Conservation (phyloP, 2,113 vertebrate species). For the Bufo bufo region DNA sequence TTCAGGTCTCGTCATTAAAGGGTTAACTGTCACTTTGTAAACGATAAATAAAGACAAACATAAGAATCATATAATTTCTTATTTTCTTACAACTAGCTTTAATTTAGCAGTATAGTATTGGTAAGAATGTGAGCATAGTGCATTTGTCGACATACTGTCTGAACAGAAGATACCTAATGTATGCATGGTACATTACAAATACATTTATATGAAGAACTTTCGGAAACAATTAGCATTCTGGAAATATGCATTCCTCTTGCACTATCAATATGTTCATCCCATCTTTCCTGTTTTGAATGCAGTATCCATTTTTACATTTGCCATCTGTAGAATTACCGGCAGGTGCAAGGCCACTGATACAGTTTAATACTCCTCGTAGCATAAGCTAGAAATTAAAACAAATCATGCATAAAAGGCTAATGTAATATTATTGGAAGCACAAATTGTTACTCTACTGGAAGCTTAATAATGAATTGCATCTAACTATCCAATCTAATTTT, state of each 20-base stretch:
- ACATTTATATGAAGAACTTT: constrained; percentile 13
- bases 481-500: background rate
- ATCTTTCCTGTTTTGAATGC: constrained; percentile 33
- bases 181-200: constrained; percentile 9
- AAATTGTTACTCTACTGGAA: background rate
- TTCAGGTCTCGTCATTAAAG: too few relatives aligned
- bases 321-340: constrained; percentile 38
- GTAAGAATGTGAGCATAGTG: background rate
- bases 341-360: constrained; percentile 42
- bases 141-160: constrained; percentile 12
- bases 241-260: constrained; percentile 24
- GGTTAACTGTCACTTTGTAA: background rate
- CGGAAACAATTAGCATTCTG: constrained; percentile 38
- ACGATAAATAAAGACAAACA: background rate
- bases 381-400: constrained; percentile 34
- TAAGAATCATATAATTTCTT: background rate
- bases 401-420: constrained; percentile 16
- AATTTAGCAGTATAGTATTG: background rate
- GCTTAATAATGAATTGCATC: background rate
- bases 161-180: constrained; percentile 15
- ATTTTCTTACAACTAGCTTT: background rate
- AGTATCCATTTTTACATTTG: constrained; percentile 38
- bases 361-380: constrained; percentile 23
- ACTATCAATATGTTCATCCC: constrained; percentile 44
- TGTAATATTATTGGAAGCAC: background rate